Conservation (phyloP, 2,113 vertebrate genomes). For the Pelusios castaneus region DNA sequence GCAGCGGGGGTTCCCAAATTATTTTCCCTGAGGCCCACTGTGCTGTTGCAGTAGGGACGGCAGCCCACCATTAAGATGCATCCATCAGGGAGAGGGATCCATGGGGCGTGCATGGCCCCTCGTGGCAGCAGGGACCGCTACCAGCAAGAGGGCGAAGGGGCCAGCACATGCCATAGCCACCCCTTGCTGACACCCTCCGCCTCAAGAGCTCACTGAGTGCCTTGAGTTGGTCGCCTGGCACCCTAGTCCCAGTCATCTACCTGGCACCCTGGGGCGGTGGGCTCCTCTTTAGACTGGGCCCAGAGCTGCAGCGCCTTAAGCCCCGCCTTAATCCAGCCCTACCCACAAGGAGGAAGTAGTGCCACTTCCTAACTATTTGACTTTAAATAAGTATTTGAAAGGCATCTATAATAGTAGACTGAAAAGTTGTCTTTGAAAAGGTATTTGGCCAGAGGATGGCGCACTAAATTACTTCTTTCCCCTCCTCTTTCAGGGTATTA, state of each 20-base stretch:
- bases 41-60: neutral
- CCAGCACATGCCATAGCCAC: neutral
- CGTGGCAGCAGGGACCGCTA: neutral
- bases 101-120: neutral
- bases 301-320: too few species aligned
- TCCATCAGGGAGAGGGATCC: neutral
- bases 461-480: conserved; percentile 9
- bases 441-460: neutral
- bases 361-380: neutral
- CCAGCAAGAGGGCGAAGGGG: neutral
- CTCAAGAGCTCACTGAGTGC: neutral
- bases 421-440: neutral
- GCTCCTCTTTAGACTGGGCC: too few species aligned
- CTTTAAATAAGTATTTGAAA: neutral
- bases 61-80: neutral
- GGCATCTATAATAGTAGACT: neutral
- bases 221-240: neutral
- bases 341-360: neutral
- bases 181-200: neutral
- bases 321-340: too few species aligned
- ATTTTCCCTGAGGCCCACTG: neutral
- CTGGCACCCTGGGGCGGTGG: neutral
- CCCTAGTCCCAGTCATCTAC: neutral
- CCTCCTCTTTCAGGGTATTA: conserved; percentile 88
- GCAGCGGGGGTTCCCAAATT: neutral